phyloP scores from a whole-genome alignment of 2,888 invertebrate species.

The Leucophora obtusa region DNA sequence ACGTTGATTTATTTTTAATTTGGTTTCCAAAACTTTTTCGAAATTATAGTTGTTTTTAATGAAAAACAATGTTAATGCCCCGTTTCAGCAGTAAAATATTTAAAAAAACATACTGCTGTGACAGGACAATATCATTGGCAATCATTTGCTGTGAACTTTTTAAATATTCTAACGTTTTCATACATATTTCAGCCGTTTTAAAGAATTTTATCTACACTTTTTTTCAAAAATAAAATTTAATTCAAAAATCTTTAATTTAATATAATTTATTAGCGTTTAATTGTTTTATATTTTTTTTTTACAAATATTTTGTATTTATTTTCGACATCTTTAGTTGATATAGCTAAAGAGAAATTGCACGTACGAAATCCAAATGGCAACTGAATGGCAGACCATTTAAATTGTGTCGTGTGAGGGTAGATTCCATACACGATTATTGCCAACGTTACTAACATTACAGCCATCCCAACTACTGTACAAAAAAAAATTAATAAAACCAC shows the following conservation, averaged over 20 bases:
- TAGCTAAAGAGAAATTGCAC: constrained; percentile 73
- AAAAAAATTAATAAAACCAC: constrained; percentile 35
- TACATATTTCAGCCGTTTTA: not conserved
- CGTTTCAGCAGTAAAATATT: constrained; percentile 91
- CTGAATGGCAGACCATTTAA: constrained; percentile 75
- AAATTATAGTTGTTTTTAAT: constrained; percentile 55
- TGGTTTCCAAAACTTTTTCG: constrained; percentile 9
- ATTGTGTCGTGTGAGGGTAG: constrained; percentile 71
- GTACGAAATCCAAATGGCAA: constrained; percentile 79
- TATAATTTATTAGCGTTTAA: constrained; percentile 1
- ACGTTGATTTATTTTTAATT: constrained; percentile 17
- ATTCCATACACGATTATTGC: constrained; percentile 59
- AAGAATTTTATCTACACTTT: not conserved
- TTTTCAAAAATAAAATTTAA: constrained; percentile 11
- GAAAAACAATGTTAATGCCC: constrained; percentile 88
- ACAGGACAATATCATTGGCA: constrained; percentile 97
- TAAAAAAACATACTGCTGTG: constrained; percentile 92
- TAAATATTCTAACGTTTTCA: not conserved
- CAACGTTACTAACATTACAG: constrained; percentile 51
- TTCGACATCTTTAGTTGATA: constrained; percentile 2
- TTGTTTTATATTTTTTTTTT: constrained; percentile 1
- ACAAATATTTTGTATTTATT: constrained; percentile 12
- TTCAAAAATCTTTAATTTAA: constrained; percentile 5
- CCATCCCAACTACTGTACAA: constrained; percentile 55
- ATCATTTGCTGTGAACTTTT: constrained; percentile 73